phyloP scores from a whole-genome alignment of 2,113 vertebrate genomes.

The Craseonycteris thonglongyai region DNA sequence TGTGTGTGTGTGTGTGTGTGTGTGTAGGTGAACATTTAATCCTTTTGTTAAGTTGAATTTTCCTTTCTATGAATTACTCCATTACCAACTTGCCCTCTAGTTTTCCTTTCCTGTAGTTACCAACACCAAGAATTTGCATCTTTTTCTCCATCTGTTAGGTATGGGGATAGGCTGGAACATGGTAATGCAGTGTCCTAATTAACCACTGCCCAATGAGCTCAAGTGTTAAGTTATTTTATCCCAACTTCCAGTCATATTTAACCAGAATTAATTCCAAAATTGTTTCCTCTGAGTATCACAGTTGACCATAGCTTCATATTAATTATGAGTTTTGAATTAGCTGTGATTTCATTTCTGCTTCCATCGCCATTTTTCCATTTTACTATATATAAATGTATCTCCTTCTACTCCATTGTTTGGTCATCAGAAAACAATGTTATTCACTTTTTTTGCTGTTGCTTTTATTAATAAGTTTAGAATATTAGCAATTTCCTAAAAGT shows the following conservation, averaged over 20 bases:
- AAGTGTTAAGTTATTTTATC: not conserved
- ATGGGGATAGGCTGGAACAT: not conserved
- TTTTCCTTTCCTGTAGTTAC: not conserved
- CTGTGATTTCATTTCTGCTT: not conserved
- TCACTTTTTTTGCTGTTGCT: not conserved
- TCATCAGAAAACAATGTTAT: not conserved
- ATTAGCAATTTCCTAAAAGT: not conserved
- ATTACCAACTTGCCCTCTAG: not conserved
- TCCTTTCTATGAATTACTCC: not conserved
- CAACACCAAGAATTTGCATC: not conserved
- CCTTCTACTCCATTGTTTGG: not conserved
- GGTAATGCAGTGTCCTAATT: not conserved
- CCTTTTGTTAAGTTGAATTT: not conserved
- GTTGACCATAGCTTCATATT: not conserved
- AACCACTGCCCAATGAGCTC: not conserved
- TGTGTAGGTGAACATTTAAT: not conserved
- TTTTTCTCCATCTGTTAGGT: not conserved
- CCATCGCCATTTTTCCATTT: not conserved
- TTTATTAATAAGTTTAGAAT: not conserved
- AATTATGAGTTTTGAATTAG: not conserved
- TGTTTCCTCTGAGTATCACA: not conserved
- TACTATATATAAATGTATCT: not conserved
- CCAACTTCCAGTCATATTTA: not conserved
- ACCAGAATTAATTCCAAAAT: not conserved
- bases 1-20: too few species aligned